Evolutionary conservation across 2,888 invertebrate genomes (phyloP), one percentile per base, ranked within the genome.

Genomic region (Andrena bicolor): DNA sequence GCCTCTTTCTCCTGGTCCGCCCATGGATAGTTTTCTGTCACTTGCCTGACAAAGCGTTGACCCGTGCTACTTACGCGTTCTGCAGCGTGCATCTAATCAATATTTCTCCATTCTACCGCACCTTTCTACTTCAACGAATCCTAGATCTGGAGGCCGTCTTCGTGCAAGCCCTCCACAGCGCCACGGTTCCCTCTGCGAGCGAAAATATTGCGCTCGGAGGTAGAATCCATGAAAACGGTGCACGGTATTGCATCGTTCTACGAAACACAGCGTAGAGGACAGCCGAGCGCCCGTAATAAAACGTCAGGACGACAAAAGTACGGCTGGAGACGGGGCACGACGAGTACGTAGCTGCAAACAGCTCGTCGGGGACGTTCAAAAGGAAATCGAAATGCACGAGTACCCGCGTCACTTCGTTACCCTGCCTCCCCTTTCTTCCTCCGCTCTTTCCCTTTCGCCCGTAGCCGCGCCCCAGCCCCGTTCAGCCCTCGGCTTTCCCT

Each of bases 331-430:
- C 48, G 32, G 53, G 10, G n/a, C 23, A n/a, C n/a, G 48, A 16
- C 41, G 41, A 41, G 79, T 56, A 58, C 63, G 65, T 60, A 48
- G 48, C 56, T 64, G 71, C 80, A 60, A 76, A 48, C 69, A 70
- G 82, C 63, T 71, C 61, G 65, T 26, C 28, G 71, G 16, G 56
- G 49, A 56, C 53, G 35, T 32, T 81, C 70, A 81, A 83, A 63
- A 87, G 85, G 83, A 87, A 88, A 87, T 87, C 83, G 87, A 83
- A 87, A 85, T 83, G 80, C 87, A 71, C 58, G 70, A 61, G 61
- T 41, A 66, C 74, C 69, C 74, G 83, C 77, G 75, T 85, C 87
- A 83, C 83, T 87, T 87, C 80, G 85, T 85, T 85, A 83, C 80
- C 74, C 58, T 53, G 35, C 26, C 60, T 32, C 53, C 63, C 48